These are phyloP conservation scores for Sturmia bella DNA, from an alignment of 2,888 invertebrate species.

Conservation along the genomic window DNA sequence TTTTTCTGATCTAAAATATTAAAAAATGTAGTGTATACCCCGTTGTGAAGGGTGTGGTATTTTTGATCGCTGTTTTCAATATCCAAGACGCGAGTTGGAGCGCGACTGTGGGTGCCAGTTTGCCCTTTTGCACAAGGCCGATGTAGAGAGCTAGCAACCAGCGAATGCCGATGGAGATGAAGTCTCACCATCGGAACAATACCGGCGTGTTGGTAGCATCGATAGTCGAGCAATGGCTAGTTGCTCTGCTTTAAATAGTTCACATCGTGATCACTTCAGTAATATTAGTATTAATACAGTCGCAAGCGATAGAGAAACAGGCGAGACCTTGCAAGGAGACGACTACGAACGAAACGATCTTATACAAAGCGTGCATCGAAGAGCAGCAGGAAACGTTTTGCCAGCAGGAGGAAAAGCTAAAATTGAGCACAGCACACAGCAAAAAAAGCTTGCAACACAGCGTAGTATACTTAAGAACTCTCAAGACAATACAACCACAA, in stretches of 20 bases:
- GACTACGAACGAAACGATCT: slow-evolving; percentile 62
- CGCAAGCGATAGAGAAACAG: slow-evolving; percentile 44
- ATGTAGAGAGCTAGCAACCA: slow-evolving; percentile 85
- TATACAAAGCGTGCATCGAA: slow-evolving; percentile 27
- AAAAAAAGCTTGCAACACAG: slow-evolving; percentile 76
- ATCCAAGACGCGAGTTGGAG: slow-evolving; percentile 87
- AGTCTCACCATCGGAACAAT: slow-evolving; percentile 77
- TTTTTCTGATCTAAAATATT: slow-evolving; percentile 1
- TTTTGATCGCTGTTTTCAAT: slow-evolving; percentile 94
- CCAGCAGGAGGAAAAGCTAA: slow-evolving; percentile 49
- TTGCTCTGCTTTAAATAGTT: slow-evolving; percentile 66
- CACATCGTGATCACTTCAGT: slow-evolving; percentile 59
- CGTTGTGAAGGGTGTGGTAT: slow-evolving; percentile 92
- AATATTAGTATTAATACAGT: slow-evolving; percentile 42
- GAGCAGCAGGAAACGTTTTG: background rate
- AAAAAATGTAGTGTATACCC: slow-evolving; percentile 81
- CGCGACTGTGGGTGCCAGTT: slow-evolving; percentile 96
- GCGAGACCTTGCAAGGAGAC: slow-evolving; percentile 58
- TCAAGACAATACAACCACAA: slow-evolving; percentile 73
- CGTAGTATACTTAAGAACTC: slow-evolving; percentile 79
- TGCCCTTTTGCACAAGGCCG: slow-evolving; percentile 92
- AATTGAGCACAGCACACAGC: slow-evolving; percentile 69
- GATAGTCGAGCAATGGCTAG: slow-evolving; percentile 74
- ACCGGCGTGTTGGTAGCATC: slow-evolving; percentile 75
- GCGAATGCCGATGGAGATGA: slow-evolving; percentile 75